These are phyloP conservation scores for Rhea americana DNA, from an alignment of 2,113 vertebrate genomes.

Conservation along the genomic window DNA sequence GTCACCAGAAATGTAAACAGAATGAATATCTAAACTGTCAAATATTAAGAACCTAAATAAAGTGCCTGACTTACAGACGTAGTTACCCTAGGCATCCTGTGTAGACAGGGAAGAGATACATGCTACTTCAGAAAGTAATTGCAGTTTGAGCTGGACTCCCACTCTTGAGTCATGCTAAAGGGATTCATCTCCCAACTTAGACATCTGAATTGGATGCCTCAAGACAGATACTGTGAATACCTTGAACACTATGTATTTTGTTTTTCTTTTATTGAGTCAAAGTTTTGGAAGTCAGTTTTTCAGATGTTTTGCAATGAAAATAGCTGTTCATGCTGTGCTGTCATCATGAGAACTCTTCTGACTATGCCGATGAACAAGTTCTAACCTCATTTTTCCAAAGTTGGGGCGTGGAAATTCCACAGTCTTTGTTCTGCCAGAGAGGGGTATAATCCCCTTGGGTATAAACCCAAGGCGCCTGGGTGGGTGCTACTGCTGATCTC, in stretches of 20 bases:
- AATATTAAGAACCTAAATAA: not conserved
- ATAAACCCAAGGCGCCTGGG: not conserved
- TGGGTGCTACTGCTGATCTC: not conserved
- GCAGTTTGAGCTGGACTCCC: not conserved
- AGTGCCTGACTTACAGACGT: not conserved
- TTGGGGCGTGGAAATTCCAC: not conserved
- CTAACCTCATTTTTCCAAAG: not conserved
- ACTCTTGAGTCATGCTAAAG: conserved; percentile 33
- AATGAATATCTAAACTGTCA: not conserved
- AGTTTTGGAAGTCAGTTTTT: not conserved
- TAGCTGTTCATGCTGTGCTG: not conserved
- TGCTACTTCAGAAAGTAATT: not conserved
- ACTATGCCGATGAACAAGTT: accelerated
- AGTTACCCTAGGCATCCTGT: not conserved
- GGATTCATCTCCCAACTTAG: conserved; percentile 13
- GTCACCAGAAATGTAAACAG: not conserved
- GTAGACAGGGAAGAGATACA: not conserved
- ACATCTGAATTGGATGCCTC: conserved; percentile 36
- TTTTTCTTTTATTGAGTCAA: not conserved
- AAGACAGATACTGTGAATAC: conserved; percentile 5
- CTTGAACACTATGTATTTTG: not conserved
- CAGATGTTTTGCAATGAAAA: not conserved
- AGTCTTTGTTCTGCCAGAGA: not conserved
- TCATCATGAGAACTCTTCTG: not conserved
- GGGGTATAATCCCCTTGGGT: not conserved